These are phyloP conservation scores for Pungitius pungitius DNA, from an alignment of 2,113 vertebrate genomes.

Conservation along the genomic window DNA sequence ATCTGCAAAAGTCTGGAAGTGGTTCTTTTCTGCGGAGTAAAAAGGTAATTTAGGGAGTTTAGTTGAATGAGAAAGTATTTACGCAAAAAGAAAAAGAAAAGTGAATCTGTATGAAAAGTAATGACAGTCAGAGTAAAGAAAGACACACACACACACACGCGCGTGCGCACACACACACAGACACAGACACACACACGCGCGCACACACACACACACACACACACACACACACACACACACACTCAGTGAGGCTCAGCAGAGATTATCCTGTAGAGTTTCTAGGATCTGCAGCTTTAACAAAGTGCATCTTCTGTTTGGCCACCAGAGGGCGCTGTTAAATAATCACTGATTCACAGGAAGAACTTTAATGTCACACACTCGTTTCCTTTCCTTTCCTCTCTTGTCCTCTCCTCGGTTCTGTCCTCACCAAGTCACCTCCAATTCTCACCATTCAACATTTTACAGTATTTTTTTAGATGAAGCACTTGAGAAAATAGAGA, in stretches of 20 bases:
- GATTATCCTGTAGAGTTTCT: conserved; percentile 63
- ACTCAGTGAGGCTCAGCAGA: conserved; percentile 36
- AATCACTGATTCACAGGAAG: neutral
- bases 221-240: conserved; percentile 26
- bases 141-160: conserved; percentile 20
- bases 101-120: too few species aligned
- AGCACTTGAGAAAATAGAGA: too few species aligned
- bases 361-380: neutral
- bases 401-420: neutral
- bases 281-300: conserved; percentile 13
- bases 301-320: neutral
- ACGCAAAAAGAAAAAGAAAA: too few species aligned
- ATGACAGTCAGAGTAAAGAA: neutral
- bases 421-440: neutral
- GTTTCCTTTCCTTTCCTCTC: neutral
- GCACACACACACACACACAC: conserved; percentile 19
- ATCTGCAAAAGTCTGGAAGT: too few species aligned
- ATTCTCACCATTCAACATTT: too few species aligned
- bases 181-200: conserved; percentile 28
- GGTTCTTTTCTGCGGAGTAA: too few species aligned
- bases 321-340: conserved; percentile 43
- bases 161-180: conserved; percentile 21
- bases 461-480: too few species aligned
- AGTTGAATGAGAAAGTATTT: too few species aligned
- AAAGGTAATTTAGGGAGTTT: too few species aligned